Conservation (phyloP, 2,797 vertebrate species). For the Oreochromis grahami region DNA sequence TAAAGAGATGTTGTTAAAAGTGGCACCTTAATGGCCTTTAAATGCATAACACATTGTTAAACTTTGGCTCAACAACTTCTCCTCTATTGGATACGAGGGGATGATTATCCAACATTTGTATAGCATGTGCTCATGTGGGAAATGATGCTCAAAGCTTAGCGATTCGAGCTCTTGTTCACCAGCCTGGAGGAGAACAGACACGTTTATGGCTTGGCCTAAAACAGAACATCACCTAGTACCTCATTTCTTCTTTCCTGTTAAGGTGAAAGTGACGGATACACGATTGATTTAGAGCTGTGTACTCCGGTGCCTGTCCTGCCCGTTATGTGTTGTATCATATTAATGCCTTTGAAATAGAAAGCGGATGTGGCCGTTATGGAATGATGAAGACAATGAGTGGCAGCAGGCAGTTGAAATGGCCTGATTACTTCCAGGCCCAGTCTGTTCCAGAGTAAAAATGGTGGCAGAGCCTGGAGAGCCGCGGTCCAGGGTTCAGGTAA, state of each 20-base stretch:
- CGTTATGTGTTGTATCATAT: constrained; percentile 58
- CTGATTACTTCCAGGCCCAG: constrained; percentile 65
- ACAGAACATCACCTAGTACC: constrained; percentile 26
- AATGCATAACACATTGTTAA: constrained; percentile 62
- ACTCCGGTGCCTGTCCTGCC: constrained; percentile 30
- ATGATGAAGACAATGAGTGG: constrained; percentile 60
- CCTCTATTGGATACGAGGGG: constrained; percentile 29
- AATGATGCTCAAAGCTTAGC: not conserved
- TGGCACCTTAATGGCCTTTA: constrained; percentile 57
- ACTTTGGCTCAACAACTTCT: constrained; percentile 13
- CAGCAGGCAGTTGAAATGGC: constrained; percentile 44
- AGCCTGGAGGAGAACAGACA: constrained; percentile 56
- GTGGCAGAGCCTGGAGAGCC: constrained; percentile 32
- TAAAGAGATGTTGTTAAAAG: constrained; percentile 39
- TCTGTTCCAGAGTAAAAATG: constrained; percentile 40
- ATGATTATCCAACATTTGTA: constrained; percentile 41
- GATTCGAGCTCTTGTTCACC: constrained; percentile 12
- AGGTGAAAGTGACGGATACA: constrained; percentile 26
- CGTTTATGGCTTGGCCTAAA: constrained; percentile 14
- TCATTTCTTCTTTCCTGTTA: constrained; percentile 29
- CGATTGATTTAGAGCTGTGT: constrained; percentile 6
- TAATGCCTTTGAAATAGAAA: constrained; percentile 66
- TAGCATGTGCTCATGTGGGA: constrained; percentile 34
- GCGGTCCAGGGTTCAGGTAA: constrained; percentile 58
- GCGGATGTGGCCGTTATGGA: constrained; percentile 59